These are phyloP conservation scores for Coranthus polyacanthus DNA, from an alignment of 2,797 vertebrate genomes.

Conservation along the genomic window DNA sequence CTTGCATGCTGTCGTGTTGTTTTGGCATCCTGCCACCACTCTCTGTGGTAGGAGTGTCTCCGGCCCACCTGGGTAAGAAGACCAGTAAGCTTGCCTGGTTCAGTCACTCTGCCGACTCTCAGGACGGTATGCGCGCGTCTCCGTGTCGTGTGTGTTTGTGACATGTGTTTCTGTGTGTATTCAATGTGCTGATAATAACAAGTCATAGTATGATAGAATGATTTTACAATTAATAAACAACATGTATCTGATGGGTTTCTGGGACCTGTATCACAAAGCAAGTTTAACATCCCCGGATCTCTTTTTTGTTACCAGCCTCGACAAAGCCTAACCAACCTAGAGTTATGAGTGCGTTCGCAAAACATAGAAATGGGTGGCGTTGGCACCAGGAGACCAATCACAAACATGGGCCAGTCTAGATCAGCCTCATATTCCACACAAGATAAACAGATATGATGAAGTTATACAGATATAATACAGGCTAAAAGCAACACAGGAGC, in stretches of 20 bases:
- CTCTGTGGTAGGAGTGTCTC: slow-evolving; percentile 74
- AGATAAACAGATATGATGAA: too few species aligned
- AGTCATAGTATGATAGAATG: neutral
- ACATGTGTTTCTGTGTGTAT: slow-evolving; percentile 27
- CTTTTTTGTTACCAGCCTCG: too few species aligned
- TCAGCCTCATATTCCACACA: too few species aligned
- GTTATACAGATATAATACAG: too few species aligned
- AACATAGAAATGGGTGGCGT: too few species aligned
- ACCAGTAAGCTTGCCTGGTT: slow-evolving; percentile 88
- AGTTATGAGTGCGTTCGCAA: too few species aligned
- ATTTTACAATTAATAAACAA: slow-evolving; percentile 10
- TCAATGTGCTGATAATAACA: slow-evolving; percentile 1
- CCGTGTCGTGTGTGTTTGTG: slow-evolving; percentile 16
- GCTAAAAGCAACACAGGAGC: too few species aligned
- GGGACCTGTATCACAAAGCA: too few species aligned
- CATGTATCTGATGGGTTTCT: neutral
- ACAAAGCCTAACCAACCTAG: too few species aligned
- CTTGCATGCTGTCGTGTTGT: slow-evolving; percentile 53
- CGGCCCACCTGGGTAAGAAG: slow-evolving; percentile 86
- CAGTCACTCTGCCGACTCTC: slow-evolving; percentile 87
- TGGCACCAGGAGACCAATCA: too few species aligned
- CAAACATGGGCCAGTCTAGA: too few species aligned
- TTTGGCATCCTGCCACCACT: slow-evolving; percentile 39
- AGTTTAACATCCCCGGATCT: too few species aligned
- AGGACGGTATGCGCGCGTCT: slow-evolving; percentile 78